A percentile compares a stretch with the other conserved stretches of the same genome.
Evolutionary conservation across 2,797 vertebrate genomes (phyloP).

Genomic region (Simalia tracyae): DNA sequence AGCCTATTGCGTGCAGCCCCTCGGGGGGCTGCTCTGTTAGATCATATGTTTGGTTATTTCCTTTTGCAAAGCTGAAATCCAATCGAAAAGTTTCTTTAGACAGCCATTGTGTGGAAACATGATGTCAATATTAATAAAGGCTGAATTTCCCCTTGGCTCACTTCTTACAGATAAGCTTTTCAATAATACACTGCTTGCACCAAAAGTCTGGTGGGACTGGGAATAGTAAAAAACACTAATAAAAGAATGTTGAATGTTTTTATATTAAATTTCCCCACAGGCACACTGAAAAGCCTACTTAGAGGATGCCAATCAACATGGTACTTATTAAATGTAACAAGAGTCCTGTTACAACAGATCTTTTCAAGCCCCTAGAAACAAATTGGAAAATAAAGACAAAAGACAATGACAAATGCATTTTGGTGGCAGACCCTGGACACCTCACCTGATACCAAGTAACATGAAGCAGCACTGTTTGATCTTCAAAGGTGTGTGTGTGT

Average conservation of each 20-base stretch:
- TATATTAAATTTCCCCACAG: slow-evolving; percentile 84
- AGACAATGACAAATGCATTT: slow-evolving; percentile 74
- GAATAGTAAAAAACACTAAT: slow-evolving; percentile 85
- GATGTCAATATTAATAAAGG: slow-evolving; percentile 86
- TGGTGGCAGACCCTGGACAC: slow-evolving; percentile 69
- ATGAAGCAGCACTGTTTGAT: slow-evolving; percentile 62
- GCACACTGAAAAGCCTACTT: slow-evolving; percentile 82
- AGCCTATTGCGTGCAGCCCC: slow-evolving; percentile 50
- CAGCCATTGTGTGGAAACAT: slow-evolving; percentile 80
- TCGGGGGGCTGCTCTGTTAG: slow-evolving; percentile 71
- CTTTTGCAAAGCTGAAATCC: slow-evolving; percentile 78
- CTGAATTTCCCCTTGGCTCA: slow-evolving; percentile 82
- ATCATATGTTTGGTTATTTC: slow-evolving; percentile 79
- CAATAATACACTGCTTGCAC: slow-evolving; percentile 83
- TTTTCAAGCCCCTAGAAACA: slow-evolving; percentile 79
- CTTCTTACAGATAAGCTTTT: slow-evolving; percentile 84
- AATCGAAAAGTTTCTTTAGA: slow-evolving; percentile 83
- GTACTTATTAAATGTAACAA: slow-evolving; percentile 84
- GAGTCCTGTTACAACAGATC: slow-evolving; percentile 81
- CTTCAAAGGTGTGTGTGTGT: slow-evolving; percentile 60
- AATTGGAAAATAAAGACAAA: slow-evolving; percentile 79
- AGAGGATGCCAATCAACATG: slow-evolving; percentile 82
- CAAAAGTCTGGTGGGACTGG: slow-evolving; percentile 83
- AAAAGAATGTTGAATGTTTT: slow-evolving; percentile 85
- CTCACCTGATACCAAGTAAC: slow-evolving; percentile 60